Evolutionary conservation across 2,888 invertebrate species (phyloP), one percentile per base, ranked within the genome.

Genomic region (Melinaea menophilus): DNA sequence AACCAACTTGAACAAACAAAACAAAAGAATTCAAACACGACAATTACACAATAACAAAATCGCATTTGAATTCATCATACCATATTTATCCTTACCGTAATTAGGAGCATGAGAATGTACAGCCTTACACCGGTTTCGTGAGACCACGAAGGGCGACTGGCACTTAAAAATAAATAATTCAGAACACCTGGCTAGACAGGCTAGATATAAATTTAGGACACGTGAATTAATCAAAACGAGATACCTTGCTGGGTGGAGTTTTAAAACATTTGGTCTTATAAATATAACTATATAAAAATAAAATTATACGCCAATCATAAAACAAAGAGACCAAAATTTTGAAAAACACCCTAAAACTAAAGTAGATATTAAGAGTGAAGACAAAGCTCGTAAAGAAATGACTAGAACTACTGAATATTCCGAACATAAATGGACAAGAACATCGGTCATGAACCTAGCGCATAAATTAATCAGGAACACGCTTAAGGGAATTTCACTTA

Each of bases 131-230:
- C 65, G 65, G 68, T 75, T 74, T 80, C 79, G 80, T 81, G 81
- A 76, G 71, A 78, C 77, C 73, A 69, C 74, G 78, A 84, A 85
- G 84, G 84, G 75, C 82, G 72, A 70, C 74, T 64, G 70, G 72
- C 71, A 41, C 31, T 58, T 62, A 58, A 63, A 59, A 59, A 47
- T 58, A 13, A 45, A 35, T 59, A 55, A 31, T 31, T 22, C 51
- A 51, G 31, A 51, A 51, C 51, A 51, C 51, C 51, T 51, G 51
- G 51, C 51, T 31, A 31, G 51, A 51, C 51, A 51, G 51, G 7
- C 51, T 51, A 51, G 51, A 51, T 31, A 31, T 11, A 51, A 31
- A 51, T 51, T 51, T 51, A 51, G 51, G 51, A 31, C 51, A 51
- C 31, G 5, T 22, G 51, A 51, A 51, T 51, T 51, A 51, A 51